Conservation (phyloP, 2,797 vertebrate species). For the Cynodonichthys magdalenae region DNA sequence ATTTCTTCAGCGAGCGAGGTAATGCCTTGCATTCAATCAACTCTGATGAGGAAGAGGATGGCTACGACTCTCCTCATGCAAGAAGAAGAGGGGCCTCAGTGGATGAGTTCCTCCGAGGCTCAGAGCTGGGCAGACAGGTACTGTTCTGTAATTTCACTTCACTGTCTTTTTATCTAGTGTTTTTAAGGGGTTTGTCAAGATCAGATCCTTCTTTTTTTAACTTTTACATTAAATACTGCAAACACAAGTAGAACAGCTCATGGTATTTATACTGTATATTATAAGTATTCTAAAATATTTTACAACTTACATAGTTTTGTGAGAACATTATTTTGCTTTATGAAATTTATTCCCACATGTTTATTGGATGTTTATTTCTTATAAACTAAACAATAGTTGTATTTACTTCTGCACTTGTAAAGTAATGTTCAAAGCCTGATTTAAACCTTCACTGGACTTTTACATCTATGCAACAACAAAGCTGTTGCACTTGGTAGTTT, state of each 20-base stretch:
- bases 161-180: neutral
- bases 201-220: neutral
- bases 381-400: too few relatives aligned
- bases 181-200: neutral
- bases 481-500: too few relatives aligned
- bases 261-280: neutral
- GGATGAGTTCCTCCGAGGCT: conserved; percentile 95
- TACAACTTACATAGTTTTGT: too few relatives aligned
- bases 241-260: neutral
- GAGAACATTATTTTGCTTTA: too few relatives aligned
- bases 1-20: conserved; percentile 88
- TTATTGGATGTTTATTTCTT: too few relatives aligned
- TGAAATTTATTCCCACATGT: too few relatives aligned
- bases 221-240: neutral
- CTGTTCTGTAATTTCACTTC: conserved; percentile 34
- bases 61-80: conserved; percentile 86
- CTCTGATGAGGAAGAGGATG: conserved; percentile 94
- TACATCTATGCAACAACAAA: too few relatives aligned
- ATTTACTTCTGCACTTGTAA: too few relatives aligned
- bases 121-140: conserved; percentile 93
- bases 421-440: too few relatives aligned
- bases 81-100: conserved; percentile 91
- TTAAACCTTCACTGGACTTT: too few relatives aligned
- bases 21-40: conserved; percentile 81
- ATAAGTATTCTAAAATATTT: too few relatives aligned